phyloP scores from a whole-genome alignment of 2,113 vertebrate species.

The Planiliza haematocheilus region DNA sequence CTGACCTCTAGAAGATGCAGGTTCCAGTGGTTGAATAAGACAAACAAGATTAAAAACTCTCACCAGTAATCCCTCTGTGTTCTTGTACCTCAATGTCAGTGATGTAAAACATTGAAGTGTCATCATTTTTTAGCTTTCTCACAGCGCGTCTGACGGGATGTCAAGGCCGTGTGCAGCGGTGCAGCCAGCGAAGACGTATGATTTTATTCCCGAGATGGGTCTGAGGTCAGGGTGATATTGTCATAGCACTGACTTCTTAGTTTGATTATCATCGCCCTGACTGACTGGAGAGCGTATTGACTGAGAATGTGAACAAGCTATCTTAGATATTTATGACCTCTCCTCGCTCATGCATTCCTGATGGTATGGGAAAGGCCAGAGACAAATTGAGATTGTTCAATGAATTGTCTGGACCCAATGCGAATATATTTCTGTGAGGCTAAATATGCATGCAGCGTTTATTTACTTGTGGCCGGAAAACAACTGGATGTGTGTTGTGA shows the following conservation, averaged over 20 bases:
- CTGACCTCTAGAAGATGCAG: conserved; percentile 19
- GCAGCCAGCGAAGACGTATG: conserved; percentile 19
- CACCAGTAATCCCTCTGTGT: conserved; percentile 8
- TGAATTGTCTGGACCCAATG: conserved; percentile 29
- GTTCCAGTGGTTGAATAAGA: conserved; percentile 22
- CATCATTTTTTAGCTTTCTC: background rate
- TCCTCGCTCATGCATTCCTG: conserved; percentile 37
- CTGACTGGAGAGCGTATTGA: conserved; percentile 47
- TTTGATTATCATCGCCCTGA: conserved; percentile 50
- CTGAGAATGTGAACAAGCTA: conserved; percentile 47
- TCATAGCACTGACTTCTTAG: conserved; percentile 47
- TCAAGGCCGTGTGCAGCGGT: background rate
- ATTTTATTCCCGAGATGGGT: background rate
- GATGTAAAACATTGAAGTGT: conserved; percentile 36
- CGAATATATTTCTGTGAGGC: conserved; percentile 16
- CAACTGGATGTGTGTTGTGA: background rate
- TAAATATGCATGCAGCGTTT: conserved; percentile 19
- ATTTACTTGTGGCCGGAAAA: background rate
- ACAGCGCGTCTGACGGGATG: conserved; percentile 1
- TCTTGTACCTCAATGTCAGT: background rate
- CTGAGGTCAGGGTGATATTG: conserved; percentile 49
- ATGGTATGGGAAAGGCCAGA: conserved; percentile 47
- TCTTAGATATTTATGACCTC: conserved; percentile 59
- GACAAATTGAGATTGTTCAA: conserved; percentile 26
- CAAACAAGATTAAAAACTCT: conserved; percentile 17